A percentile compares a stretch with the other conserved stretches of the same genome.
phyloP scores from a whole-genome alignment of 2,888 invertebrate species.

The Phortica okadai region DNA sequence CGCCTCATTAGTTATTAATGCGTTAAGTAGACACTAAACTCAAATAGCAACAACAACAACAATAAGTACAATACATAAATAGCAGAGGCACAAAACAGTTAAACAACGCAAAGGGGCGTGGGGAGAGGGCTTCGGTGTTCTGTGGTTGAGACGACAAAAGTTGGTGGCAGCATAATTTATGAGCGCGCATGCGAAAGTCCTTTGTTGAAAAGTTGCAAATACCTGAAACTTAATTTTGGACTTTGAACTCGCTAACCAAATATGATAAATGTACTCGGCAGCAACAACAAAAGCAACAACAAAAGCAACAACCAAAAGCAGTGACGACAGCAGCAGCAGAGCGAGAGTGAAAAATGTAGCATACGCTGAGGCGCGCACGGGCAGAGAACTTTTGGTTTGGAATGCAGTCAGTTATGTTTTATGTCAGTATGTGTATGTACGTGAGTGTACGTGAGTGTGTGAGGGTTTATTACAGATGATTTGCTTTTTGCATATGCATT shows the following conservation, averaged over 20 bases:
- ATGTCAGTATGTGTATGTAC: background rate
- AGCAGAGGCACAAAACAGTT: background rate
- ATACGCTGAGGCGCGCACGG: background rate
- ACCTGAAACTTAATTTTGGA: conserved; percentile 69
- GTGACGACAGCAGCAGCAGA: background rate
- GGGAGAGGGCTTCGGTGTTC: conserved; percentile 2
- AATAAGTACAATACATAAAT: background rate
- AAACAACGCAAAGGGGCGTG: conserved; percentile 38
- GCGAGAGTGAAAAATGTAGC: conserved; percentile 10
- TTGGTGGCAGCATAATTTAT: conserved; percentile 58
- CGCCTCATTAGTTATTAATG: conserved; percentile 60
- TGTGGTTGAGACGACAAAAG: conserved; percentile 16
- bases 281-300: conserved; percentile 16
- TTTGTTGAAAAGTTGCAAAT: conserved; percentile 70
- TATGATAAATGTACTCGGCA: conserved; percentile 66
- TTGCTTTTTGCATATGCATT: background rate
- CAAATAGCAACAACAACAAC: conserved; percentile 39
- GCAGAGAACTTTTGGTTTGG: conserved; percentile 13
- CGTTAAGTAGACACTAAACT: conserved; percentile 63
- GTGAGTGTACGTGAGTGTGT: background rate
- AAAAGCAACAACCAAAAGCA: background rate
- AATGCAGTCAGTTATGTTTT: conserved; percentile 24
- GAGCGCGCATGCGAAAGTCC: conserved; percentile 68
- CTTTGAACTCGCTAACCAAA: conserved; percentile 63
- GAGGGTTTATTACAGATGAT: conserved; percentile 1